Evolutionary conservation across 2,888 invertebrate genomes (phyloP), one percentile per base, ranked within the genome.

Genomic region (Scaptomyza reducta): DNA sequence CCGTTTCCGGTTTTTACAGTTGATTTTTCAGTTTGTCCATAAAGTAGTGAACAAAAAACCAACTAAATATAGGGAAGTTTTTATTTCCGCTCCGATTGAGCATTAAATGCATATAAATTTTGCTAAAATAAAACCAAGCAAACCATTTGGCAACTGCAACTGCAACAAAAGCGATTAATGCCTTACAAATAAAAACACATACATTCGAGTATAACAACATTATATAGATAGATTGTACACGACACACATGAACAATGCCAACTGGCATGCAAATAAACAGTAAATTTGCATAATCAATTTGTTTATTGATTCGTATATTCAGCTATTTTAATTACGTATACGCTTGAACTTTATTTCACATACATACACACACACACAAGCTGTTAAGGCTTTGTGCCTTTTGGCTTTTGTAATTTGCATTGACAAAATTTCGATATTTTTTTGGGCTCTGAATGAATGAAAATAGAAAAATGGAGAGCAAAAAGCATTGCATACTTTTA

Each of bases 281-380:
- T 78, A 78, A 84, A 84, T 85, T 83, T 83, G 82, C 85, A 83
- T 83, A 83, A 83, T 85, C 82, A 87, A 85, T 83, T 87, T 87
- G 83, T 79, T 87, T 83, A 77, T 84, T 87, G 79, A 85, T 81
- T 81, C 82, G 85, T 70, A 74, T 72, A 78, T 71, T 85, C 68
- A 78, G 72, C 79, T 76, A 77, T 84, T 87, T 83, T 87, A 83
- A 83, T 84, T 87, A 77, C 84, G 77, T 70, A 79, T 75, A 61
- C 66, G 75, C 50, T 63, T 64, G 49, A 65, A 56, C 56, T 51
- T 65, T 57, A 47, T 59, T 62, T 62, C 25, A 40, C 33, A n/a
- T 49, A 57, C 35, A 41, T 29, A 45, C 9, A 49, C 16, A 57
- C 6, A n/a, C 14, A 35, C 38, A 38, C 7, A 27, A 5, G 7